Evolutionary conservation across 2,113 vertebrate genomes (phyloP), one percentile per base, ranked within the genome.

Genomic region (Mirza zaza): DNA sequence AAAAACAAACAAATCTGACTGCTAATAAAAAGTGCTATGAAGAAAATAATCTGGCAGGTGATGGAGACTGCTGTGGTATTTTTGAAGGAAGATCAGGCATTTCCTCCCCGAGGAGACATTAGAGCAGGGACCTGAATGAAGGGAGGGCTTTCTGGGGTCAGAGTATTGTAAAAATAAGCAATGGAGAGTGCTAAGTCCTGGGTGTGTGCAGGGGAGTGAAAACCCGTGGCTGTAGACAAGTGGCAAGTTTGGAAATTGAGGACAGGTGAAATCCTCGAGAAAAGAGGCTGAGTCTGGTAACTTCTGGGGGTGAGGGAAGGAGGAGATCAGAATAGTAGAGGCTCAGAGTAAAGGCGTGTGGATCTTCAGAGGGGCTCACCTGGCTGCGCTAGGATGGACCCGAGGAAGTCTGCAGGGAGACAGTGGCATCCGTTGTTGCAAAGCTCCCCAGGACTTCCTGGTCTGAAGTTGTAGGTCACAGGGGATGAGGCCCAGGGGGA

Each of bases 341-440:
- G 13, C 36, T 92, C 3, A 25, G 65, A 57, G 59, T 32, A 50
- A 23, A 52, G 6, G 81, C 50, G 1, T 18, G 11, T 2, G 20
- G 73, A 10, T 55, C 21, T 34, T 57, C 18, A 79, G 70, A 83
- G 15, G 42, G 50, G 6, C 61, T 55, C 0, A 0, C 20, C 0
- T 27, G 34, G 23, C 70, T 45, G 52, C 42, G 39, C 45, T 91
- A 39, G n/a, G 48, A 21, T 34, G 55, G 34, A 29, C 20, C 18
- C 18, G 11, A 18, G 21, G 32, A 91, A 36, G n/a, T 23, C 9
- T 7, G 39, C 39, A 29, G 18, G 52, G 5, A 39, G 21, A 23
- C 6, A 4, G 77, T 45, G 13, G n/a, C 23, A 52, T 6, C 13
- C 5, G 0, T 17, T 61, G 1, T n/a, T 73, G 23, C n/a, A 20